Evolutionary conservation across 2,888 invertebrate species (phyloP), one percentile per base, ranked within the genome.

Genomic region (Meliscaeva auricollis): DNA sequence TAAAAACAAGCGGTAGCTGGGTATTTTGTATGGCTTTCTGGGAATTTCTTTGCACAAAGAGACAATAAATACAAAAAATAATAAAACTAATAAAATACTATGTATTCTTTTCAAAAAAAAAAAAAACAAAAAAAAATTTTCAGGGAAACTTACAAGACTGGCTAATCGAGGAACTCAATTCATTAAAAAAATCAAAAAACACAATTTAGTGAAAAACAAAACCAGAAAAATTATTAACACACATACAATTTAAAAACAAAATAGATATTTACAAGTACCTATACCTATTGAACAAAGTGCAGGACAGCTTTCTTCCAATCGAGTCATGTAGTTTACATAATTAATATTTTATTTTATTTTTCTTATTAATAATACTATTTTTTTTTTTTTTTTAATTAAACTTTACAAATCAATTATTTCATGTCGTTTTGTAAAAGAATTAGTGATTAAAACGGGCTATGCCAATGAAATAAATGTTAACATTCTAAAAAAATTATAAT

Each of bases 101-200:
- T 58, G 60, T 76, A 52, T 62, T 77, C 30, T 17, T 11, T 69
- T 62, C 11, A 54, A 81, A 80, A 73, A 60, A 77, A 64, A 75
- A 54, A 32, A 32, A 32, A 32, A 32, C 6, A 80, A 69, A 58
- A 76, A 69, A 70, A 48, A 81, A 76, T 88, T 88, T 87, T 87
- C 90, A 91, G 91, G 91, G 90, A 88, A 90, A 91, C 87, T 91
- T 90, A 89, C 90, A 91, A 87, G 88, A 89, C 78, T 91, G 91
- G 92, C 90, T 91, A 79, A 90, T 90, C 89, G 90, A 91, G 87
- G 91, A 91, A 89, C 87, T 91, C 75, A 91, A 90, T 87, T 88
- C 89, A 74, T 87, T 91, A 87, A 89, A 89, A 88, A 89, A 89
- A 77, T 81, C 81, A 58, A 72, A 81, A 81, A 77, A 64, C 38